Evolutionary conservation across 1,140 invertebrate genomes (phyloP).

Genomic region (Drosophila gunungcola): DNA sequence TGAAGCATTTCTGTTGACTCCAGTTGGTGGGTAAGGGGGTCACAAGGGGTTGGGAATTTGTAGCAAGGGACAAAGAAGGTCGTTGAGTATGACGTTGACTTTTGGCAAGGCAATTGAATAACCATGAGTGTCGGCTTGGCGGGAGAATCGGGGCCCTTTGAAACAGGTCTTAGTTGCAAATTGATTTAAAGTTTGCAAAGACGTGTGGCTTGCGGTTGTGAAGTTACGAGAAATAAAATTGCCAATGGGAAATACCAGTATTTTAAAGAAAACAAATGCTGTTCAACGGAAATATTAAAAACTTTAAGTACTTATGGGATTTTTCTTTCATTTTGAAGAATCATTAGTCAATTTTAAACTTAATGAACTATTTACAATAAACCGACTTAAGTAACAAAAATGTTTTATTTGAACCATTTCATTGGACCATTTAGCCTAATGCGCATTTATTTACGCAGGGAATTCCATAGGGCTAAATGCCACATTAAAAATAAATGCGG

Average conservation of each 20-base stretch:
- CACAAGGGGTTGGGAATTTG: not conserved
- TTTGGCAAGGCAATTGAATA: constrained; percentile 54
- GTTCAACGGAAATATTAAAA: not conserved
- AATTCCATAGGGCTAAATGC: too few relatives aligned
- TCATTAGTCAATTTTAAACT: too few relatives aligned
- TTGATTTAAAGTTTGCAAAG: constrained; percentile 32
- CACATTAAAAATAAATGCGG: too few relatives aligned
- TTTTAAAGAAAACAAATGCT: not conserved
- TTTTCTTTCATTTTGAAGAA: too few relatives aligned
- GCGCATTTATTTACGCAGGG: too few relatives aligned
- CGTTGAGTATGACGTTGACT: constrained; percentile 31
- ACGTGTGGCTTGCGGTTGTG: not conserved
- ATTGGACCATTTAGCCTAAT: too few relatives aligned
- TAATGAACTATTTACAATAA: too few relatives aligned
- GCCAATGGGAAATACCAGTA: not conserved
- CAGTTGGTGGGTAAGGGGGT: not conserved
- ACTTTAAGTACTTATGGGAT: too few relatives aligned
- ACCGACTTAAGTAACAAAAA: too few relatives aligned
- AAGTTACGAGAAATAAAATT: not conserved
- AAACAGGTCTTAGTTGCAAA: constrained; percentile 35
- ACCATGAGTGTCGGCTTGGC: constrained; percentile 42
- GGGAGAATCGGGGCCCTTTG: constrained; percentile 35
- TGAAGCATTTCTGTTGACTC: constrained; percentile 59
- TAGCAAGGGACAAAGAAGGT: not conserved
- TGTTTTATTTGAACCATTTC: too few relatives aligned